Evolutionary conservation across 2,888 invertebrate species (phyloP), one percentile per base, ranked within the genome.

Genomic region (Poecilus cupreus): DNA sequence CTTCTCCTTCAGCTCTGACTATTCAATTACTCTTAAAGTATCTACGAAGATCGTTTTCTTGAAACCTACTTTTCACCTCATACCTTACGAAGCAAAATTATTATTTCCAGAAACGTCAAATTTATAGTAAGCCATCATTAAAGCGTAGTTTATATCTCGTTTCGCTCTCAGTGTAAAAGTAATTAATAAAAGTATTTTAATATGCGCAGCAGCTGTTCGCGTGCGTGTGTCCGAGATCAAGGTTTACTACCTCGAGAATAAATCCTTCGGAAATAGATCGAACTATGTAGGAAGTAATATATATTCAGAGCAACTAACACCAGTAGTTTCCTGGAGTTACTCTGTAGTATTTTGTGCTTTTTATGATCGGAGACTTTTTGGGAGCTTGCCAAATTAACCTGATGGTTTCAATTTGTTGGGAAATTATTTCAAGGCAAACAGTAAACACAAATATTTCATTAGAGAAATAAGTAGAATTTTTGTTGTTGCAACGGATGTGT

Each of bases 401-500:
- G 13, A 37, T 16, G 64, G 64, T 68, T 68, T 5, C 4, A 68
- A 72, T 72, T 46, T 72, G 72, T 72, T 22, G 0, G 32, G 43
- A 72, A 72, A 46, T 26, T 26, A 24, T 24, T 4, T 72, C 46
- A 24, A 46, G 72, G 22, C 72, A 70, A 70, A 20, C 20, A 37
- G 70, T 43, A 32, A 32, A 3, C 32, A 32, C 8, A 32, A 8
- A 32, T 32, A 3, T 32, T 32, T 20, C 11, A 24, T 46, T 18
- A 20, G 24, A 5, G 18, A 54, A 54, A 54, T 18, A 54, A 20
- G 54, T 54, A 10, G 72, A 70, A 39, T 39, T 70, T 70, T 70
- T 13, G 46, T 43, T 72, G 46, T 46, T 72, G 24, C 46, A 72
- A n/a, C 72, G 72, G 72, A 72, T 46, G 46, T 46, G n/a, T 72